Percentiles rank a stretch among this genome's conserved stretches.
Evolutionary conservation across 2,797 vertebrate species (phyloP).

Genomic region (Amblyopsis hoosieri): DNA sequence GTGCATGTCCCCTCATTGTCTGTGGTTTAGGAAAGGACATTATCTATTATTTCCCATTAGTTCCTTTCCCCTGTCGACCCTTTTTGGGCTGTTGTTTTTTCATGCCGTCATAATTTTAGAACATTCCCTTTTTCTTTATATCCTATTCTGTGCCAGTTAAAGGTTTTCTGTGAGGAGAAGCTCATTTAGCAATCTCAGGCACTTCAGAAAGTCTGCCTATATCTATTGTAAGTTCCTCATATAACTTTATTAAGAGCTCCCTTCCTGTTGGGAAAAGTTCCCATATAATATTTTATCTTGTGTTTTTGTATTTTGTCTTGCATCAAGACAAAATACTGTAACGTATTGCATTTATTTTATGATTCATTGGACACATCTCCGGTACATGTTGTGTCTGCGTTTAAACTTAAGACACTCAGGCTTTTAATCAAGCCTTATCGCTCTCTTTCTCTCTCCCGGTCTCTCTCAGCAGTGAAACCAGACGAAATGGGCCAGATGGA

Average conservation of each 20-base stretch:
- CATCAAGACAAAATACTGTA: too few species aligned
- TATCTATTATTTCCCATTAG: conserved; percentile 10
- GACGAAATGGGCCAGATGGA: conserved; percentile 54
- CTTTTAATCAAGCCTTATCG: neutral
- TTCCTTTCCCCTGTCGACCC: neutral
- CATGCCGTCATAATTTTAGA: too few species aligned
- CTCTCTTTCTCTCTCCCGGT: neutral
- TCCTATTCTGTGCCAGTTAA: conserved; percentile 24
- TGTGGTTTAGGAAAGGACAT: conserved; percentile 9
- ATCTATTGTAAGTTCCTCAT: too few species aligned
- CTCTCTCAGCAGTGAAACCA: conserved; percentile 51
- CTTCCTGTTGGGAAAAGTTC: too few species aligned
- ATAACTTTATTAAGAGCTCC: too few species aligned
- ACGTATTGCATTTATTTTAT: too few species aligned
- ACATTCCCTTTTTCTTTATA: neutral
- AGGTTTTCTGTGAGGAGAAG: neutral
- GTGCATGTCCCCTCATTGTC: conserved; percentile 28
- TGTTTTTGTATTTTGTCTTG: too few species aligned
- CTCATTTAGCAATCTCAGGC: neutral
- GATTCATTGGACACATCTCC: neutral
- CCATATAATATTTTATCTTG: too few species aligned
- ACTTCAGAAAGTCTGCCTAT: neutral
- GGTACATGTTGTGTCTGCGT: neutral
- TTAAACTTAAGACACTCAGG: too few species aligned
- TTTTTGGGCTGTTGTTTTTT: neutral